Percentiles rank a stretch among this genome's conserved stretches.
phyloP scores from a whole-genome alignment of 2,113 vertebrate genomes.

The Nannobrachium achirus region DNA sequence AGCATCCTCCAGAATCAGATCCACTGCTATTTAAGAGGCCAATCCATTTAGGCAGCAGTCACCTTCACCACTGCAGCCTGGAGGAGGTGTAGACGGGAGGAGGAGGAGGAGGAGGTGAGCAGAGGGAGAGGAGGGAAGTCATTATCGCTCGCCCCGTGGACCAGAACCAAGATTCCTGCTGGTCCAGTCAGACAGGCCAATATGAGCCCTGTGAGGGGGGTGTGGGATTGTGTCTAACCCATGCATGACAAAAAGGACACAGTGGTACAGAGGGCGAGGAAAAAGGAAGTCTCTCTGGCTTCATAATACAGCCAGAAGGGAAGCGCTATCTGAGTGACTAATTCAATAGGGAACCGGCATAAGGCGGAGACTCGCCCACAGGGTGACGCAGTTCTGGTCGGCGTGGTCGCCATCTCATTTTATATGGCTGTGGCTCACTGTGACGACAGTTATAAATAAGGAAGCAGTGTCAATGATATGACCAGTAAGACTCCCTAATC shows the following conservation, averaged over 20 bases:
- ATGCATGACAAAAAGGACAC: not conserved
- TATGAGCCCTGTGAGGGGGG: constrained; percentile 23
- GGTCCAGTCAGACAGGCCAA: constrained; percentile 6
- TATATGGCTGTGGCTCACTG: too few relatives aligned
- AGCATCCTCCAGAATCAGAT: constrained; percentile 3
- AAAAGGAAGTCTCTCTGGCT: constrained; percentile 3
- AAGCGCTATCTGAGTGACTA: constrained; percentile 15
- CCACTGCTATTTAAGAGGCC: constrained; percentile 38
- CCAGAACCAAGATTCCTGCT: constrained; percentile 51
- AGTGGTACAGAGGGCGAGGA: not conserved
- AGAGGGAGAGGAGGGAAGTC: constrained; percentile 28
- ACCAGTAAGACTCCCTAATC: too few relatives aligned
- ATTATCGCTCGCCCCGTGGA: constrained; percentile 61
- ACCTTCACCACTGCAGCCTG: constrained; percentile 57
- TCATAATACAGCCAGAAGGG: constrained; percentile 17
- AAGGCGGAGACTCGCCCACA: too few relatives aligned
- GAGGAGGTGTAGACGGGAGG: constrained; percentile 8
- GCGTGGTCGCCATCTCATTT: too few relatives aligned
- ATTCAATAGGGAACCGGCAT: too few relatives aligned
- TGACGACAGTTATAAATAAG: too few relatives aligned
- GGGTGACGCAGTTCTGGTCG: too few relatives aligned
- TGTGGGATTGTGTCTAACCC: constrained; percentile 3
- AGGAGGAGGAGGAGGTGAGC: constrained; percentile 4
- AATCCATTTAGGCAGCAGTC: constrained; percentile 55
- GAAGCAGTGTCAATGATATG: too few relatives aligned